Evolutionary conservation across 2,888 invertebrate species (phyloP).

Genomic region (Temnothorax rugatulus): DNA sequence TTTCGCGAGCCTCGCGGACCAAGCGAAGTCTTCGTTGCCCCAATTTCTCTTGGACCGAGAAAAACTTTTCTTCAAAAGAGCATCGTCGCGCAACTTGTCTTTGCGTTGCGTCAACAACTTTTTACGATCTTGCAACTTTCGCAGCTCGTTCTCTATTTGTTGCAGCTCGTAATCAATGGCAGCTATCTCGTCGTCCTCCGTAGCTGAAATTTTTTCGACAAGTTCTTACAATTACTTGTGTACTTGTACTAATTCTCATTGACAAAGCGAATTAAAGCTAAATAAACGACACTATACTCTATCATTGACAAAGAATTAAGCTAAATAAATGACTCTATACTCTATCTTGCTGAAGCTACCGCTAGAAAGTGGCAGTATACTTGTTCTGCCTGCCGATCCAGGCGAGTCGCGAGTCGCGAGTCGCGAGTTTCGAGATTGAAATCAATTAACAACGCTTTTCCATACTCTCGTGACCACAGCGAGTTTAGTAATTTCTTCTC

Average conservation of each 20-base stretch:
- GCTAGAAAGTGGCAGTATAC: too few species aligned
- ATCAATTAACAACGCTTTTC: too few species aligned
- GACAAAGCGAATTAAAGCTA: background rate
- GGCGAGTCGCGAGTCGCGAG: too few species aligned
- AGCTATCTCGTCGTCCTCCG: constrained; percentile 82
- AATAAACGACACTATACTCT: too few species aligned
- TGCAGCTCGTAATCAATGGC: constrained; percentile 82
- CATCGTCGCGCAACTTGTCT: constrained; percentile 82
- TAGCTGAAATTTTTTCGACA: constrained; percentile 71
- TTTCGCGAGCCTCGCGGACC: constrained; percentile 90
- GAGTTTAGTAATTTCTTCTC: too few species aligned
- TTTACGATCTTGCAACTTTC: constrained; percentile 82
- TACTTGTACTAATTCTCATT: background rate
- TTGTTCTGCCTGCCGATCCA: too few species aligned
- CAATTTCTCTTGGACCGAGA: constrained; percentile 81
- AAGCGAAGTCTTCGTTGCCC: constrained; percentile 88
- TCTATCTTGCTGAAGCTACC: too few species aligned
- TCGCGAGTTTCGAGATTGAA: too few species aligned
- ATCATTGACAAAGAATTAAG: too few species aligned
- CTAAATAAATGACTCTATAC: too few species aligned
- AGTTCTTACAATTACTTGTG: too few species aligned
- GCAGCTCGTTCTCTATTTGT: constrained; percentile 81
- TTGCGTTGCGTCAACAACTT: constrained; percentile 80
- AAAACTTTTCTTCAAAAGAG: constrained; percentile 81
- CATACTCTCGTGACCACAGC: too few species aligned